Conservation (phyloP, 1,140 invertebrate genomes). For the Centruroides sculpturatus region DNA sequence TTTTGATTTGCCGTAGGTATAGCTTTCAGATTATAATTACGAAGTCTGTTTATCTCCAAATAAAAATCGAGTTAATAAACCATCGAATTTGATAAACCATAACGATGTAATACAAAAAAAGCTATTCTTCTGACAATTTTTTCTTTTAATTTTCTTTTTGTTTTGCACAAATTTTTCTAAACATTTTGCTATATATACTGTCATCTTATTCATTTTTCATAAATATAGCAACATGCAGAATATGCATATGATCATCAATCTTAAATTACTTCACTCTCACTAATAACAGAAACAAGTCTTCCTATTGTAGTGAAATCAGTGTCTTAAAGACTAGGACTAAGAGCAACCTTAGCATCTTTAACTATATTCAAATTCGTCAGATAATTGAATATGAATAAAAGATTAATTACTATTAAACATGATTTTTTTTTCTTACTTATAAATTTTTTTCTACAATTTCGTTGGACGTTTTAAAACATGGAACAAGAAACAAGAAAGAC, state of each 20-base stretch:
- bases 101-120: not conserved
- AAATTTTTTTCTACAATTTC: too few relatives aligned
- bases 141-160: not conserved
- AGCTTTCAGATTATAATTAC: slow-evolving; percentile 85
- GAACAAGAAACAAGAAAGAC: too few relatives aligned
- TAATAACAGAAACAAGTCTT: not conserved
- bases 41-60: slow-evolving; percentile 88
- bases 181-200: not conserved
- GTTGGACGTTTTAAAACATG: too few relatives aligned
- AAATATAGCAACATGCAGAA: not conserved
- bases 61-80: slow-evolving; percentile 97
- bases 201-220: not conserved
- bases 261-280: not conserved
- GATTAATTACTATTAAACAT: too few relatives aligned
- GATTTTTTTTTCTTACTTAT: too few relatives aligned
- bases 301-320: too few relatives aligned
- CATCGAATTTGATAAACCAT: not conserved
- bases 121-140: not conserved
- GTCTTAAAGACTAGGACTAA: too few relatives aligned
- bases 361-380: too few relatives aligned
- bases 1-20: slow-evolving; percentile 87
- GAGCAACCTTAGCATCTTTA: too few relatives aligned
- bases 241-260: not conserved
- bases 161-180: not conserved
- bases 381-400: too few relatives aligned